Evolutionary conservation across 1,140 invertebrate species (phyloP), one percentile per base, ranked within the genome.

Genomic region (Schlechtendalia chinensis): DNA sequence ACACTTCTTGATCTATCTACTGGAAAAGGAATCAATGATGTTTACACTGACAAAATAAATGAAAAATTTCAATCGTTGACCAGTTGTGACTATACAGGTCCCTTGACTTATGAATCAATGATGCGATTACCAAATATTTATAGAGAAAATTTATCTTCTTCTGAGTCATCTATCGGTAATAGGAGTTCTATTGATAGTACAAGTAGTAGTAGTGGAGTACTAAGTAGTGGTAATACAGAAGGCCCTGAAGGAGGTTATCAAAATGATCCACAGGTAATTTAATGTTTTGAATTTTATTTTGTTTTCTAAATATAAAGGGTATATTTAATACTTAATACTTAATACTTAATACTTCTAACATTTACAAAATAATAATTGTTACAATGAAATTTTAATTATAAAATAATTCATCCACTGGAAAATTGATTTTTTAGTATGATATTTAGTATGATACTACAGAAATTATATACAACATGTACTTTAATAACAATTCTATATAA

Each of bases 71-170:
- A 89, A 6, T 89, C 90, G 77, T 85, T 95, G 8, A 90, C 93
- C 83, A 91, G 93, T 83, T 92, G 92, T 32, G 93, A 95, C 86
- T 95, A 95, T 84, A 91, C 90, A 54, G 93, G 93, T 10, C 93
- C 93, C 2, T 84, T 94, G 17, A 94, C 93, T 47, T 95, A 95
- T 84, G 92, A 94, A 83, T 93, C 91, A n/a, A 89, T 94, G 86
- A 91, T 92, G 1, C 88, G 93, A 82, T 86, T 94, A 81, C 93
- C 93, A 29, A 93, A 92, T 83, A 91, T 92, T 8, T 94, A 94
- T 83, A 88, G 91, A 89, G 84, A 84, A 82, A 82, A 77, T 80
- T 82, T 82, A 82, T 81, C 50, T 50, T 82, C 83, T 77, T 56
- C 61, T 24, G 82, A 82, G n/a, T 58, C 69, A 39, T 80, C 77